Conservation (phyloP, 2,797 vertebrate genomes). For the Tokudaia tokunoshimensis region DNA sequence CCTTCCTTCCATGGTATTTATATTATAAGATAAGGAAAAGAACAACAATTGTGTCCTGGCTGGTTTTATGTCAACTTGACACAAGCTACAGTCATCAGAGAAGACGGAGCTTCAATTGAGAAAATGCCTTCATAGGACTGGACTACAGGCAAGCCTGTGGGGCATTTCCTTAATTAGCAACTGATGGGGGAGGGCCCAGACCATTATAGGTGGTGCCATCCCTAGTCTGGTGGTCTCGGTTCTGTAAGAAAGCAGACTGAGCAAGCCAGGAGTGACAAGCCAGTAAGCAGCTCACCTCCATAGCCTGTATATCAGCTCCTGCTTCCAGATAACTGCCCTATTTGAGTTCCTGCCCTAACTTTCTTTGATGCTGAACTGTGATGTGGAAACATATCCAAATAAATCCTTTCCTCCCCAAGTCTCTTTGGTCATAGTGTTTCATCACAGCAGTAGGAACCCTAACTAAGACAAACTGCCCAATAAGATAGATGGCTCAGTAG, state of each 20-base stretch:
- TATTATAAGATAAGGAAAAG: not conserved
- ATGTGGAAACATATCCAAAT: not conserved
- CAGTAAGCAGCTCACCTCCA: not conserved
- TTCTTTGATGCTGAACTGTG: not conserved
- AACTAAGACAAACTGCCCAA: not conserved
- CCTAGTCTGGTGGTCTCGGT: not conserved
- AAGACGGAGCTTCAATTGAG: not conserved
- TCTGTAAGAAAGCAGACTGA: not conserved
- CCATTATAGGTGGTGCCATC: not conserved
- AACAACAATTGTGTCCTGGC: not conserved
- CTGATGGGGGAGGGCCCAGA: too few relatives aligned
- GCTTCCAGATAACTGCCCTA: not conserved
- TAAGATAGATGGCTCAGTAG: not conserved
- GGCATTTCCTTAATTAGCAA: not conserved
- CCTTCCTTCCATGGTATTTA: not conserved
- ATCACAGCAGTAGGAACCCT: not conserved
- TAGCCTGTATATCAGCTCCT: not conserved
- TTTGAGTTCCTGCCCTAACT: not conserved
- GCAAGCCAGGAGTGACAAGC: not conserved
- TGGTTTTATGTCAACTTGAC: not conserved
- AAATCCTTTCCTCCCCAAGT: not conserved
- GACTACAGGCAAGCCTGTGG: not conserved
- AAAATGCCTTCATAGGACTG: not conserved
- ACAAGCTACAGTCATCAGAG: not conserved
- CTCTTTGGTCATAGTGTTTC: not conserved